Conservation (phyloP, 2,797 vertebrate species). For the Anabas testudineus region DNA sequence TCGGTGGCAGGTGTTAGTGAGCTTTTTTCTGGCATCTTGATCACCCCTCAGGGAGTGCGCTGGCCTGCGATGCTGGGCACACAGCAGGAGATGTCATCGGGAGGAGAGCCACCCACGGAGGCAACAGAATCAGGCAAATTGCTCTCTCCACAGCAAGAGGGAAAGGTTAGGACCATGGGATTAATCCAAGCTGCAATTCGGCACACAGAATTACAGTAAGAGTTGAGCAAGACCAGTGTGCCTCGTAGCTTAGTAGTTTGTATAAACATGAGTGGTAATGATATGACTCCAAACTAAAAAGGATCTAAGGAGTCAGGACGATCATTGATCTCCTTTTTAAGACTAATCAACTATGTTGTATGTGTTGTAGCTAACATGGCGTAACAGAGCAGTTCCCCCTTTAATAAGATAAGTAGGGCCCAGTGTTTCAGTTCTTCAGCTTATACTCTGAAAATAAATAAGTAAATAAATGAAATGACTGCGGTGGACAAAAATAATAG, state of each 20-base stretch:
- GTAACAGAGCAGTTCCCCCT: no score
- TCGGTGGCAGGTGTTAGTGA: constrained; percentile 79
- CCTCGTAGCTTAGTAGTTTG: constrained; percentile 33
- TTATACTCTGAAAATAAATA: no score
- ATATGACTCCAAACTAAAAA: constrained; percentile 1
- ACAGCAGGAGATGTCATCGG: constrained; percentile 74
- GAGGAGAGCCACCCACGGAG: constrained; percentile 74
- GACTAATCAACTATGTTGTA: background rate
- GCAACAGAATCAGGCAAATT: constrained; percentile 84
- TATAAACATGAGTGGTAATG: constrained; percentile 19
- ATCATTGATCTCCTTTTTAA: background rate
- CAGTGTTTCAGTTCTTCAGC: no score
- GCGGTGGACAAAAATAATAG: background rate
- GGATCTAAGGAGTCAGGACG: constrained; percentile 1
- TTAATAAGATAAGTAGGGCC: background rate
- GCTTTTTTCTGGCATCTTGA: constrained; percentile 73
- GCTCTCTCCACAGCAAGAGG: constrained; percentile 69
- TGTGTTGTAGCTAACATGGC: background rate
- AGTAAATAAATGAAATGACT: background rate
- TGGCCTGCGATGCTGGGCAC: constrained; percentile 67
- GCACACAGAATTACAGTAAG: constrained; percentile 33
- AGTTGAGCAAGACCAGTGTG: constrained; percentile 20
- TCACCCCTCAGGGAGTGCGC: constrained; percentile 73
- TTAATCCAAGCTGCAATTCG: constrained; percentile 50
- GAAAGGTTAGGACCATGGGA: constrained; percentile 65